Percentiles rank a stretch among this genome's conserved stretches.
phyloP scores from a whole-genome alignment of 2,888 invertebrate genomes.

The Coecobrya sp. region DNA sequence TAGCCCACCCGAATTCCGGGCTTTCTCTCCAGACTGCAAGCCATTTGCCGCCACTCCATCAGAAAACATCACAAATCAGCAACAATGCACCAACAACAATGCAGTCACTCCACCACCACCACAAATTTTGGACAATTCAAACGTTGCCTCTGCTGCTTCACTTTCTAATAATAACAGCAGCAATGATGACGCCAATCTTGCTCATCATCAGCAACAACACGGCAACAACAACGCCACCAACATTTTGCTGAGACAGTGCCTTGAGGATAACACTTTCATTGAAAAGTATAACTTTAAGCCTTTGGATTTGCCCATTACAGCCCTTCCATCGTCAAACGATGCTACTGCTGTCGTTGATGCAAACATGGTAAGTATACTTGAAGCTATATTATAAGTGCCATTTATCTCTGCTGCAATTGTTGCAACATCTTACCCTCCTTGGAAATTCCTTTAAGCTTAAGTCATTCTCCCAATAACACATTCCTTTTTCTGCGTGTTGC shows the following conservation, averaged over 20 bases:
- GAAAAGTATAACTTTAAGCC: slow-evolving; percentile 94
- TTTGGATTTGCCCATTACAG: slow-evolving; percentile 89
- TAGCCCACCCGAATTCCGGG: slow-evolving; percentile 84
- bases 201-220: slow-evolving; percentile 47
- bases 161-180: slow-evolving; percentile 64
- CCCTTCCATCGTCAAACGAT: slow-evolving; percentile 77
- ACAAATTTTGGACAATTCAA: slow-evolving; percentile 12
- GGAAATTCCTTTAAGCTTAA: neutral
- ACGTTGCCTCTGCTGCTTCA: neutral
- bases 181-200: slow-evolving; percentile 21
- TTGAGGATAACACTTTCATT: slow-evolving; percentile 95
- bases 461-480: neutral
- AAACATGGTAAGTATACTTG: slow-evolving; percentile 73
- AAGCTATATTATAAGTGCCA: slow-evolving; percentile 23
- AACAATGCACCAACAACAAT: slow-evolving; percentile 59
- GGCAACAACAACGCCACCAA: slow-evolving; percentile 47
- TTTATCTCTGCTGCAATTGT: slow-evolving; percentile 22
- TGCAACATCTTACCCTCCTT: slow-evolving; percentile 11
- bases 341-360: slow-evolving; percentile 48
- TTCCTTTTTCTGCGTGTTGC: neutral
- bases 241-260: slow-evolving; percentile 93
- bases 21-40: slow-evolving; percentile 83
- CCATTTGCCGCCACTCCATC: slow-evolving; percentile 48
- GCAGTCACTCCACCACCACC: slow-evolving; percentile 51
- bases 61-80: slow-evolving; percentile 9